Base-by-base conservation (phyloP, 92 coral and sea anemone species). In the Epizoanthus illoricatus region DNA sequence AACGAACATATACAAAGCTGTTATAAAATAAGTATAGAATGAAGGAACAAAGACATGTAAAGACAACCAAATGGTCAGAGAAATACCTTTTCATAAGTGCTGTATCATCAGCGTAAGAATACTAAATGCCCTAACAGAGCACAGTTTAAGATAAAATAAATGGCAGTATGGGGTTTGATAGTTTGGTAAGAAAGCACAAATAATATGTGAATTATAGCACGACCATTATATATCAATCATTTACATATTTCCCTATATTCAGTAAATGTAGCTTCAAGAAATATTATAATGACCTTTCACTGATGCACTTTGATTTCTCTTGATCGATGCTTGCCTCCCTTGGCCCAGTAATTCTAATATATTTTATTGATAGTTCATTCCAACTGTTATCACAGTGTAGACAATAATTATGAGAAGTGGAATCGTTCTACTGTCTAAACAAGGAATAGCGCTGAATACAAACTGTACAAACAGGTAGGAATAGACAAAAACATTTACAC, bases 151-250 rank as follows among this genome's bases (percentile, higher is more conserved):
- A 39, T 11, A 23, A 5, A 16, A 39, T 5, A 36, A 72, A 43
- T 72, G 59, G 61, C 76, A 72, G 39, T 43, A 47, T 52, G 76
- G 61, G 59, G 40, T 5, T 11, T 74, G 65, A 24, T 21, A 55
- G 65, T 74, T 56, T 74, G 52, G 54, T 16, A 54, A 55, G 42
- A 65, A 28, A 8, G 12, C 33, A 23, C 43, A 12, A 17, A 7
- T 65, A 23, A 3, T 2, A 65, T 23, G 16, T 64, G 69, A 64
- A 64, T 64, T 19, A 21, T 4, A 64, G 8, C 39, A 20, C 10
- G 10, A 52, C 40, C 60, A 16, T 15, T 10, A 13, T 12, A 0
- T 24, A n/a, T 47, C 28, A 39, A 24, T 73, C 15, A 8, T 2
- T 49, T 49, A 49, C 56, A 49, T 13, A 49, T 49, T 49, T 28